These are phyloP conservation scores for Acipenser ruthenus DNA, from an alignment of 2,797 vertebrate species.

Conservation along the genomic window DNA sequence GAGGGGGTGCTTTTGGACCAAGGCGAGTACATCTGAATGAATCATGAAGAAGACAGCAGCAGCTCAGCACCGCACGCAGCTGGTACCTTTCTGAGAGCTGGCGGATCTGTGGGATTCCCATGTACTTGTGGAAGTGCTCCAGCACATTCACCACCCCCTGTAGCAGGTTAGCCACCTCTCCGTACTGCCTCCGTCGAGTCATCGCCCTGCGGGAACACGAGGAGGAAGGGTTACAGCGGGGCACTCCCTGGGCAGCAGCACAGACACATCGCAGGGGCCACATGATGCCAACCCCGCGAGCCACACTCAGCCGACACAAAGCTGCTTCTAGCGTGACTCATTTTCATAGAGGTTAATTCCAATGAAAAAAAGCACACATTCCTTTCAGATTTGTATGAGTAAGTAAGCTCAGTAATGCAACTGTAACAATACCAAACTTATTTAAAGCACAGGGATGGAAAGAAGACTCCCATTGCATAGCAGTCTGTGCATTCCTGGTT, in stretches of 20 bases:
- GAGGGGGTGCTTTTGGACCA: too few species aligned
- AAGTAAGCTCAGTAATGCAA: too few species aligned
- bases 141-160: constrained; percentile 95
- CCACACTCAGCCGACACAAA: constrained; percentile 1
- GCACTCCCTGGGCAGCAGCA: neutral
- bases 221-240: neutral
- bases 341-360: too few species aligned
- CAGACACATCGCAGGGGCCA: neutral
- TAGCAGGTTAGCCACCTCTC: constrained; percentile 93
- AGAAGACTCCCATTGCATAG: too few species aligned
- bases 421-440: too few species aligned
- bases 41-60: too few species aligned
- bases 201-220: constrained; percentile 67
- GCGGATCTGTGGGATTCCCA: constrained; percentile 95
- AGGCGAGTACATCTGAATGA: too few species aligned
- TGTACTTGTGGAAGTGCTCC: constrained; percentile 96
- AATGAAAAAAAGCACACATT: too few species aligned
- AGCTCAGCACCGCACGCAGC: neutral
- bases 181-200: constrained; percentile 93
- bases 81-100: constrained; percentile 93
- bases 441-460: too few species aligned
- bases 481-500: too few species aligned
- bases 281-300: constrained; percentile 6
- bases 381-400: too few species aligned
- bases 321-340: too few species aligned